These are phyloP conservation scores for Calycopis cecrops DNA, from an alignment of 1,140 invertebrate genomes.

Conservation along the genomic window DNA sequence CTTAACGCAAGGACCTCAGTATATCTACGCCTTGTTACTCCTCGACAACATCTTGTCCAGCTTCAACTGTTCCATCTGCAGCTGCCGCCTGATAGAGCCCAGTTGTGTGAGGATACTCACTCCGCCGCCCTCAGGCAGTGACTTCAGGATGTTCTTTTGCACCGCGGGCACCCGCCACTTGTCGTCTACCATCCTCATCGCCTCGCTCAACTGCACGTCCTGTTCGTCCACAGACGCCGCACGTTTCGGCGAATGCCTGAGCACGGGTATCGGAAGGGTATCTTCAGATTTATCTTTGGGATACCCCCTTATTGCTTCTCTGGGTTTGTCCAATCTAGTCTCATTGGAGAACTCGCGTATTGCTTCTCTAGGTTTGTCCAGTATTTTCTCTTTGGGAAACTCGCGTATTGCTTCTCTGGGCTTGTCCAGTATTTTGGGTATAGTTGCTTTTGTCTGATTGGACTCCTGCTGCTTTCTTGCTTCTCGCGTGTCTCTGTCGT, in stretches of 20 bases:
- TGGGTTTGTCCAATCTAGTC: neutral
- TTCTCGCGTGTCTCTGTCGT: too few species aligned
- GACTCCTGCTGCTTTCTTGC: too few species aligned
- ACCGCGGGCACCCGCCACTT: conserved; percentile 76
- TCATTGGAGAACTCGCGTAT: too few species aligned
- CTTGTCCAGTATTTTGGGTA: neutral
- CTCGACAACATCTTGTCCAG: conserved; percentile 63
- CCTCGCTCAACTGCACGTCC: conserved; percentile 53
- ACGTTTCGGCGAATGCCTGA: conserved; percentile 71
- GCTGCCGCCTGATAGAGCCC: conserved; percentile 75
- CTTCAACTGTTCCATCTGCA: conserved; percentile 76
- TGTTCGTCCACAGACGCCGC: conserved; percentile 17
- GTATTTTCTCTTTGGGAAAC: conserved; percentile 13
- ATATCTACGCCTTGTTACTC: conserved; percentile 24
- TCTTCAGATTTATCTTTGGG: conserved; percentile 26
- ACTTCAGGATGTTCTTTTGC: conserved; percentile 75
- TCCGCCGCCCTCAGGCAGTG: conserved; percentile 61
- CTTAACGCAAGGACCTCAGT: too few species aligned
- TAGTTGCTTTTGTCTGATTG: too few species aligned
- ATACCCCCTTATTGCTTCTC: too few species aligned
- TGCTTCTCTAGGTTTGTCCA: conserved; percentile 7
- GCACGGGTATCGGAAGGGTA: conserved; percentile 67
- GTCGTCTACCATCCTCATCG: conserved; percentile 70
- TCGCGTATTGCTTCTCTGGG: conserved; percentile 1
- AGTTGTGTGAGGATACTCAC: conserved; percentile 75